These are phyloP conservation scores for Timandra comae DNA, from an alignment of 2,888 invertebrate genomes.

Conservation along the genomic window DNA sequence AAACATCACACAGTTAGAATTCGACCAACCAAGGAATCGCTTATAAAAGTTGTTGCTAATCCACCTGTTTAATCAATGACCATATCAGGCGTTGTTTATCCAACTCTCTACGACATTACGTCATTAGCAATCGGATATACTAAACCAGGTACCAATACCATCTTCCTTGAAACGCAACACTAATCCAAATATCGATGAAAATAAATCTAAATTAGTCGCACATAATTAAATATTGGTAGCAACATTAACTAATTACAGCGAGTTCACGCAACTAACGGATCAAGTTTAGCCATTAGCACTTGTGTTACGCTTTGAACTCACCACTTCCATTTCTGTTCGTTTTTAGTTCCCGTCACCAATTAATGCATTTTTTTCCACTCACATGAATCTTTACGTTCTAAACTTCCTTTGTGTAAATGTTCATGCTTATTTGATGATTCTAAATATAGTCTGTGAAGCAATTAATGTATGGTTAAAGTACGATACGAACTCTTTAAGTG, in stretches of 20 bases:
- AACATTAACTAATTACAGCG: slow-evolving; percentile 36
- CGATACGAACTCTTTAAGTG: too few species aligned
- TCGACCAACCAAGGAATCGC: too few species aligned
- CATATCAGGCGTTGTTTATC: too few species aligned
- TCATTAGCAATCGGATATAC: too few species aligned
- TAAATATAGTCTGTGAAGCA: slow-evolving; percentile 7
- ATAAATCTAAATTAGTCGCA: slow-evolving; percentile 11
- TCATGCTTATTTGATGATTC: slow-evolving; percentile 19
- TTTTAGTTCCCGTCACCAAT: slow-evolving; percentile 54
- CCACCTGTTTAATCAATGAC: too few species aligned
- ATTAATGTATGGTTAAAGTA: too few species aligned
- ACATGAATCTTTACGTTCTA: slow-evolving; percentile 28
- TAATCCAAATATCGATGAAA: too few species aligned
- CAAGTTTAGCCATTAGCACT: slow-evolving; percentile 53
- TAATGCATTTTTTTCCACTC: slow-evolving; percentile 54
- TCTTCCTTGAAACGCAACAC: too few species aligned
- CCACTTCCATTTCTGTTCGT: slow-evolving; percentile 48
- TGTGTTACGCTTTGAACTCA: slow-evolving; percentile 51
- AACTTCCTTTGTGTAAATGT: slow-evolving; percentile 30
- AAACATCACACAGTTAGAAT: too few species aligned
- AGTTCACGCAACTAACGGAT: slow-evolving; percentile 35
- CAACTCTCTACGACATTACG: too few species aligned
- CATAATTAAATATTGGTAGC: slow-evolving; percentile 13
- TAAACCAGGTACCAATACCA: too few species aligned
- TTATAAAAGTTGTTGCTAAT: too few species aligned